Conservation (phyloP, 2,797 vertebrate genomes). For the Microctenopoma lineatum region DNA sequence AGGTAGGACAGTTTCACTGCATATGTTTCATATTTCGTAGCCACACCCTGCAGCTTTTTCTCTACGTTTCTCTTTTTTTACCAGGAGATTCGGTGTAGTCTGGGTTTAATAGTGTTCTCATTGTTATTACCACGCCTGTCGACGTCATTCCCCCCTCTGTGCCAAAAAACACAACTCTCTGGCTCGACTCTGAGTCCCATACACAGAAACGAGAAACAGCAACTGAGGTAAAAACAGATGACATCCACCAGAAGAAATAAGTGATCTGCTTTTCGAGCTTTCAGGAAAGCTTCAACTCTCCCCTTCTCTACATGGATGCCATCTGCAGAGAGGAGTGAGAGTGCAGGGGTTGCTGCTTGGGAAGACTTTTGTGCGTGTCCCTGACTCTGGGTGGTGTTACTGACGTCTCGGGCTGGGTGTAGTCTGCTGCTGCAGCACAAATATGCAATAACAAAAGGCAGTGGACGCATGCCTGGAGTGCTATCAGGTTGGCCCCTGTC, state of each 20-base stretch:
- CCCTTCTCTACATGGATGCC: conserved; percentile 2
- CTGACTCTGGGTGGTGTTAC: conserved; percentile 61
- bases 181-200: conserved; percentile 62
- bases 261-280: conserved; percentile 10
- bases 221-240: conserved; percentile 66
- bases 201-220: conserved; percentile 51
- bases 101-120: conserved; percentile 78
- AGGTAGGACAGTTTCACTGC: conserved; percentile 24
- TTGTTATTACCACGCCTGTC: conserved; percentile 85
- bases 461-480: conserved; percentile 57
- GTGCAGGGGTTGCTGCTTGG: background rate
- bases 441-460: conserved; percentile 74
- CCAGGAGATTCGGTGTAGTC: conserved; percentile 50
- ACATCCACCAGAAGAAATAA: conserved; percentile 46
- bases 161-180: conserved; percentile 80
- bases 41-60: conserved; percentile 42
- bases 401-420: conserved; percentile 70
- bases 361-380: conserved; percentile 49
- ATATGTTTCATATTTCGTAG: conserved; percentile 30
- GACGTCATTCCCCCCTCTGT: conserved; percentile 70
- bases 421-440: conserved; percentile 70
- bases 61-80: background rate
- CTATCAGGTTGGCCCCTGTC: conserved; percentile 55
- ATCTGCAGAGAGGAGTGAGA: background rate
- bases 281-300: conserved; percentile 6